Percentiles rank a stretch among this genome's conserved stretches.
Conservation (phyloP, 2,797 vertebrate species). For the Hipposideros larvatus region DNA sequence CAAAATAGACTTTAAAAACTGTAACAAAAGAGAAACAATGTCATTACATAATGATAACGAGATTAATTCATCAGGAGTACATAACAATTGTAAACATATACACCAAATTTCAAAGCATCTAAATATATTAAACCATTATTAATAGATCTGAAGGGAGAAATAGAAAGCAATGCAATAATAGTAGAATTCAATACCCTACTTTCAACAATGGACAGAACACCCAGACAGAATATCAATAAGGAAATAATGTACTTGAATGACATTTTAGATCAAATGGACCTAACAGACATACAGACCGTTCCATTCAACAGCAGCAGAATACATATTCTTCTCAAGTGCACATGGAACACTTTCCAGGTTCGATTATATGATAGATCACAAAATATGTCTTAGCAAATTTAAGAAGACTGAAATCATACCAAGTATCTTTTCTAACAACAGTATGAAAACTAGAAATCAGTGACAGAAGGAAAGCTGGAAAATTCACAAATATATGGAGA, state of each 20-base stretch:
- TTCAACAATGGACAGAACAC: neutral
- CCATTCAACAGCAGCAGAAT: neutral
- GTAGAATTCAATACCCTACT: neutral
- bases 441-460: neutral
- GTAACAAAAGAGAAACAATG: neutral
- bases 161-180: neutral
- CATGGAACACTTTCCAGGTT: neutral
- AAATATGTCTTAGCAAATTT: neutral
- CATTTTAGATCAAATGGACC: neutral
- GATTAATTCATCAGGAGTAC: neutral
- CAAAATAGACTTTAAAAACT: neutral
- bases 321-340: neutral
- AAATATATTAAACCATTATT: neutral
- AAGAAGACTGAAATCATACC: neutral
- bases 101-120: neutral
- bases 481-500: neutral
- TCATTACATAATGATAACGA: neutral
- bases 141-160: neutral
- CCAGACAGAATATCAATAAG: neutral
- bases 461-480: too few relatives aligned
- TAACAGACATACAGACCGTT: neutral
- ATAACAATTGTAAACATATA: neutral
- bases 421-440: neutral
- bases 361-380: neutral
- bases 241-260: neutral